Evolutionary conservation across 2,113 vertebrate genomes (phyloP).

Genomic region (Bambusicola thoracicus): DNA sequence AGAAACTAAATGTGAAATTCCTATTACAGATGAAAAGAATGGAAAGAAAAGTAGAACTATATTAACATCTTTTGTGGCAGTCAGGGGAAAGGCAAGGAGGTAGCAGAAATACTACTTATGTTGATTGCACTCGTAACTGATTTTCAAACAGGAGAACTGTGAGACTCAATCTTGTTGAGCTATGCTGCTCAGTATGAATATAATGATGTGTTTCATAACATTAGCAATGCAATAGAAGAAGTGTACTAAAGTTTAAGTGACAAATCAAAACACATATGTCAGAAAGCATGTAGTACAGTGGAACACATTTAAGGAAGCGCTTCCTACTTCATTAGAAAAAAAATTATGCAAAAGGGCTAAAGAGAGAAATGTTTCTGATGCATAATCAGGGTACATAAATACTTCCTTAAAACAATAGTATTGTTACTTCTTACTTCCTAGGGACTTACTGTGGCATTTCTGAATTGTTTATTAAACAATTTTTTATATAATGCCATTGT

Average conservation of each 20-base stretch:
- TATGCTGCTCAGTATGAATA: neutral
- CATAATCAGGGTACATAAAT: neutral
- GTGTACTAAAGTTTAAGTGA: constrained; percentile 32
- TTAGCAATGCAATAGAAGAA: constrained; percentile 5
- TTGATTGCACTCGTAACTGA: neutral
- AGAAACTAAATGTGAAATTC: neutral
- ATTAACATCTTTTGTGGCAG: neutral
- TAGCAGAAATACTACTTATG: neutral
- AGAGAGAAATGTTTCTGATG: neutral
- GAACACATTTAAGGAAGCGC: neutral
- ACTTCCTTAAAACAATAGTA: neutral
- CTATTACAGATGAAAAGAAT: neutral
- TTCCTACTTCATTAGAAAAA: neutral
- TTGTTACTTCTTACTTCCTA: neutral
- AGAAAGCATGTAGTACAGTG: neutral
- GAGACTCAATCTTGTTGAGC: neutral
- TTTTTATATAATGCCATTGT: neutral
- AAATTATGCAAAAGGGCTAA: neutral
- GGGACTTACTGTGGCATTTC: neutral
- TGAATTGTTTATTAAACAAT: neutral
- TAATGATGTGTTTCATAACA: constrained; percentile 73
- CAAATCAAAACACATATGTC: neutral
- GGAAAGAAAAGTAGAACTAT: neutral
- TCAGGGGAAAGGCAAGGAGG: neutral
- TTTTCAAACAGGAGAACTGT: constrained; percentile 17